Evolutionary conservation across 2,888 invertebrate species (phyloP), one percentile per base, ranked within the genome.

Genomic region (Monopis laevigella): DNA sequence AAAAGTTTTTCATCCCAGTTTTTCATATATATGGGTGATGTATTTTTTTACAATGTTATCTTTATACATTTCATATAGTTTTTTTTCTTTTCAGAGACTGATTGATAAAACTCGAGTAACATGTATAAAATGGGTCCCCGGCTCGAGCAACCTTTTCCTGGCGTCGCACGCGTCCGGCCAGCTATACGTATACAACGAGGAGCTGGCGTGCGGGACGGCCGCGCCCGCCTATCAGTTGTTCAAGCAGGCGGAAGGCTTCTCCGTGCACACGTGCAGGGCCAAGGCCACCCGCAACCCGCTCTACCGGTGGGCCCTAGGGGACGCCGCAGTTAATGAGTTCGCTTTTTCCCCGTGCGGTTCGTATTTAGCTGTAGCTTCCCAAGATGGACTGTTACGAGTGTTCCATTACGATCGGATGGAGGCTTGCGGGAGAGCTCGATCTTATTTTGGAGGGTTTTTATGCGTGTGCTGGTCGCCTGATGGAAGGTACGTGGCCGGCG

Each of bases 401-500:
- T 98, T 98, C 81, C 94, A 97, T 63, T 99, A 97, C 68, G 93
- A 97, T 63, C 93, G 92, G 19, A 97, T 98, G 96, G 98, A 99
- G 69, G 82, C 98, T 47, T 83, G 96, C 41, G 97, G 98, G 11
- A 84, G 90, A 44, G 97, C 97, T 48, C 86, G 96, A 48, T 98
- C 98, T 53, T 99, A 98, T 72, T 99, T 99, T 70, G 99, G 99
- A 39, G 98, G 98, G 26, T 89, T 99, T 56, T 78, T 98, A 30
- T 98, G 98, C 71, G 96, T 98, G 2, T 93, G 96, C 59, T 99
- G 99, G 99, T 96, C 98, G 7, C 97, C 97, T 0, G 98, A 99
- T 69, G 92, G 93, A 35, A 90, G 92, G 58, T 93, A 96, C 58
- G 95, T 96, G 39, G 96, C 95, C 0, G 95, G 96, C 1, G 99